Evolutionary conservation across 2,797 vertebrate species (phyloP).

Genomic region (Periophthalmus magnuspinnatus): DNA sequence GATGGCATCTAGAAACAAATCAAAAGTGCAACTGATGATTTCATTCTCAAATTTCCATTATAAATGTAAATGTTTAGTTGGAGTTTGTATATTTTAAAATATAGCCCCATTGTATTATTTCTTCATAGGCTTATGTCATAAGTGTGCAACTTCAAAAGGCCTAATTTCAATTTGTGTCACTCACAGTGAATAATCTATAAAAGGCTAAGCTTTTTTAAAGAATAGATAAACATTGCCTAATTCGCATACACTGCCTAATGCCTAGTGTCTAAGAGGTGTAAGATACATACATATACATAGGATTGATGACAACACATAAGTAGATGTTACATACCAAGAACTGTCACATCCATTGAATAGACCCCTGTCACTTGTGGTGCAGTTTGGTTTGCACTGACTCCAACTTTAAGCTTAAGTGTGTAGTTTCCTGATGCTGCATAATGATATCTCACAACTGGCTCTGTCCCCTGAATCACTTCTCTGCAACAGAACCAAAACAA

Average conservation of each 20-base stretch:
- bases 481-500: constrained; percentile 55
- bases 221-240: background rate
- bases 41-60: too few species aligned
- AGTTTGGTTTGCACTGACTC: constrained; percentile 64
- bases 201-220: too few species aligned
- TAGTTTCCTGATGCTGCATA: constrained; percentile 77
- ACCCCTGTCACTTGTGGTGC: constrained; percentile 67
- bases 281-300: background rate
- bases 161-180: background rate
- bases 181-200: background rate
- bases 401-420: constrained; percentile 76
- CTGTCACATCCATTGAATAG: constrained; percentile 77
- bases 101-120: too few species aligned
- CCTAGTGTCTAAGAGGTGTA: background rate
- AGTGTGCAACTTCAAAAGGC: background rate
- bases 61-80: too few species aligned
- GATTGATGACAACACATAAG: background rate
- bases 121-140: too few species aligned
- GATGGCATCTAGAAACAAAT: constrained; percentile 77
- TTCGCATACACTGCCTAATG: background rate
- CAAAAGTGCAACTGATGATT: background rate
- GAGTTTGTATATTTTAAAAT: too few species aligned
- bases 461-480: constrained; percentile 77
- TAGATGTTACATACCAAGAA: constrained; percentile 71
- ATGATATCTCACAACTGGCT: constrained; percentile 77